A percentile compares a stretch with the other conserved stretches of the same genome.
Conservation (phyloP, 2,797 vertebrate species). For the Coluber constrictor region DNA sequence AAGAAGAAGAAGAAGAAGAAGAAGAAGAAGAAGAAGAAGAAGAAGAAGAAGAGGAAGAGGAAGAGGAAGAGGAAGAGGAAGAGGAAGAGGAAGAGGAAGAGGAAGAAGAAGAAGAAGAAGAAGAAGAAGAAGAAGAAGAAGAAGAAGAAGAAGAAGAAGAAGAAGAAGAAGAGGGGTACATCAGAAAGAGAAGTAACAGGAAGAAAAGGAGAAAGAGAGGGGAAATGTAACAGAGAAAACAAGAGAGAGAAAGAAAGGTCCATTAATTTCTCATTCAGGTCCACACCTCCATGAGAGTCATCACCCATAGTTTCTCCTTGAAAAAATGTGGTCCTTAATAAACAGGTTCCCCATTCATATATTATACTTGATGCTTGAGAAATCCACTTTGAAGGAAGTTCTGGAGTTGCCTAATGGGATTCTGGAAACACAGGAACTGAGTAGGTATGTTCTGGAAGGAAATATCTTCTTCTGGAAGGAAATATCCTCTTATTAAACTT, state of each 20-base stretch:
- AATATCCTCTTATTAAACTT: neutral
- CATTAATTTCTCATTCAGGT: neutral
- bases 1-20: neutral
- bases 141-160: neutral
- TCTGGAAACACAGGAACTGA: neutral
- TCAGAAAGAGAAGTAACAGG: neutral
- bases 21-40: neutral
- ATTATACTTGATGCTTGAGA: neutral
- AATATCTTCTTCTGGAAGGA: neutral
- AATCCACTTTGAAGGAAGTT: neutral
- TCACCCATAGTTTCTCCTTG: neutral
- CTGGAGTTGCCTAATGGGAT: neutral
- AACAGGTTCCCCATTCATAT: neutral
- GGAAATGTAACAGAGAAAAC: neutral
- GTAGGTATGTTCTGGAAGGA: neutral
- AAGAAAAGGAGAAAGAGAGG: no score
- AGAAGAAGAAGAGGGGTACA: neutral
- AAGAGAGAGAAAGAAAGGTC: neutral
- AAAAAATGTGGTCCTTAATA: neutral
- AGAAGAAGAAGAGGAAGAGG: neutral
- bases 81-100: no score
- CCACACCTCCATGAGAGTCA: neutral
- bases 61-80: neutral
- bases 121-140: neutral
- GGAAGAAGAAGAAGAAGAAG: neutral